phyloP scores from a whole-genome alignment of 1,140 invertebrate species.

The Drosophila tristis region DNA sequence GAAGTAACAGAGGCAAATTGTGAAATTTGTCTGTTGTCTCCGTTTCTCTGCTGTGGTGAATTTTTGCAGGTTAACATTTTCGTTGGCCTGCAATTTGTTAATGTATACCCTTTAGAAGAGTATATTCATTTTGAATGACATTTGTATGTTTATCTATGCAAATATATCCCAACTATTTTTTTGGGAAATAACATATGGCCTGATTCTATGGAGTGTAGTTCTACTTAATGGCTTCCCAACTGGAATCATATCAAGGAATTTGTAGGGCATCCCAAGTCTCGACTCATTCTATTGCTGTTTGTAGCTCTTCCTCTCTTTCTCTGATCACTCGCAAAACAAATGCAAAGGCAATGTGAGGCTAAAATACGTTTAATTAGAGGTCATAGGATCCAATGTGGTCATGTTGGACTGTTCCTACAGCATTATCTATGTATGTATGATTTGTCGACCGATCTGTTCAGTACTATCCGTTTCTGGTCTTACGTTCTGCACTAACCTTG shows the following conservation, averaged over 20 bases:
- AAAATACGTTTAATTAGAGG: conserved; percentile 47
- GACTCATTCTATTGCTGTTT: not conserved
- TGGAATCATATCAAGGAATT: not conserved
- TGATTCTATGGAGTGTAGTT: not conserved
- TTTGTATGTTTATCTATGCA: conserved; percentile 4
- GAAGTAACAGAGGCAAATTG: conserved; percentile 41
- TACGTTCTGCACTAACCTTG: conserved; percentile 39
- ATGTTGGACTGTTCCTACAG: conserved; percentile 21
- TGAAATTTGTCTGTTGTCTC: conserved; percentile 39
- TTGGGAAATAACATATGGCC: not conserved
- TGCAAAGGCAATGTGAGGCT: conserved; percentile 32
- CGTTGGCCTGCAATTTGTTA: conserved; percentile 45
- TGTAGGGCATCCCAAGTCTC: not conserved
- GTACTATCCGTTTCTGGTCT: not conserved
- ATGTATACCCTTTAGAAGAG: conserved; percentile 21
- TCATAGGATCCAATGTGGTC: conserved; percentile 35
- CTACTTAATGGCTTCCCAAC: not conserved
- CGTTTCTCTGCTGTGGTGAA: conserved; percentile 34
- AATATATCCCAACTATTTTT: conserved; percentile 5
- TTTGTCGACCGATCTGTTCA: conserved; percentile 10
- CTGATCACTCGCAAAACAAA: conserved; percentile 29
- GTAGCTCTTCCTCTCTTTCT: conserved; percentile 1
- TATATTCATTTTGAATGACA: conserved; percentile 8
- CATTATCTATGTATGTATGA: conserved; percentile 12
- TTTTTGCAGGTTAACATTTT: conserved; percentile 69